Evolutionary conservation across 2,888 invertebrate species (phyloP), one percentile per base, ranked within the genome.

Genomic region (Idaea dimidiata): DNA sequence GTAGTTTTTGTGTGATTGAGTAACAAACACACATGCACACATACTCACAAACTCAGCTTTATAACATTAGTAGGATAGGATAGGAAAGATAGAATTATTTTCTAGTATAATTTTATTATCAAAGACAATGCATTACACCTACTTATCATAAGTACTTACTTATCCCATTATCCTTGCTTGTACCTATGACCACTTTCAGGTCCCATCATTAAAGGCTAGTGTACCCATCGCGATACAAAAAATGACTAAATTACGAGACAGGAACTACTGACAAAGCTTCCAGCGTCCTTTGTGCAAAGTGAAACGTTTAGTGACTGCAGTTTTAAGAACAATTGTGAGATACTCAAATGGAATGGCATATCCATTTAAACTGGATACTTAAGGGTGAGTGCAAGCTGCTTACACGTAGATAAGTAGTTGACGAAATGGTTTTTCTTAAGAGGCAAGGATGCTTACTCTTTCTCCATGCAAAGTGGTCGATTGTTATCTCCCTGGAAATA

Each of bases 281-380:
- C 77, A 74, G 73, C 72, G 70, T 79, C 83, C 87, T 89, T 89
- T 89, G 87, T 87, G 80, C 72, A 77, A 83, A 87, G 86, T 87
- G 83, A 86, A 78, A 79, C 87, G 80, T 82, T 88, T 82, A 88
- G 87, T 84, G 82, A 82, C 83, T 79, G 77, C 82, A 78, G 79
- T 82, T 85, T 81, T 84, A 83, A 84, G 86, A 83, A 85, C 84
- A 81, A 87, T 88, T 87, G 84, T 87, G 83, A 43, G 43, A 43
- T 10, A 43, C 43, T 43, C 43, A 43, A 63, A 59, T 59, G 43
- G 33, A 59, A 43, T 8, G 8, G 43, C 43, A 43, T 43, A 43
- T 43, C 43, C 43, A 43, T 55, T 55, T 59, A 24, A 59, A 59
- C 24, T 57, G 24, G 17, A 10, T 57, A 6, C 17, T 16, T 33